Conservation (phyloP, 2,113 vertebrate genomes). For the Suricata suricatta region DNA sequence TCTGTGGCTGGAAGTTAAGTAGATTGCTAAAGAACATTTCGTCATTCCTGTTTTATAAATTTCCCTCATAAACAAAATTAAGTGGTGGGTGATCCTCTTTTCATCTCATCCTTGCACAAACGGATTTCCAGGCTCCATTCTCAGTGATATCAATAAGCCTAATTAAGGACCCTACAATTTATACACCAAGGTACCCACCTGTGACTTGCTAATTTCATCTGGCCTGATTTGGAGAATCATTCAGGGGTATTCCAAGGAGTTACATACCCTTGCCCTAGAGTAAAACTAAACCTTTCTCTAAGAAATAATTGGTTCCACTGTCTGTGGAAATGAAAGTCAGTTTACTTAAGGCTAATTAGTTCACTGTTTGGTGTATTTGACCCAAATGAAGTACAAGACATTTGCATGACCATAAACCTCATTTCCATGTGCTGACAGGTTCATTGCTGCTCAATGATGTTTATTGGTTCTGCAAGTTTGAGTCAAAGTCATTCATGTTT, state of each 20-base stretch:
- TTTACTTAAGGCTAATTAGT: constrained; percentile 58
- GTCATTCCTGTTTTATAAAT: neutral
- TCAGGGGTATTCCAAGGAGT: constrained; percentile 22
- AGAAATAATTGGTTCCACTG: constrained; percentile 54
- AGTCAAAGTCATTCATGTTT: constrained; percentile 59
- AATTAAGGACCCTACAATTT: constrained; percentile 41
- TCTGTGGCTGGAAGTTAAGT: neutral
- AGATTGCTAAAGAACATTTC: neutral
- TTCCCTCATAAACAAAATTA: neutral
- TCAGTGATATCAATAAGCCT: constrained; percentile 31
- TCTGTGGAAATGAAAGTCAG: constrained; percentile 20
- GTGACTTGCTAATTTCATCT: constrained; percentile 26
- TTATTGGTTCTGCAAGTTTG: constrained; percentile 54
- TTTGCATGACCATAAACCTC: constrained; percentile 47
- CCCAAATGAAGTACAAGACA: constrained; percentile 7
- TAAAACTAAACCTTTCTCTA: constrained; percentile 45
- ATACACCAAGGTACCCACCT: constrained; percentile 50
- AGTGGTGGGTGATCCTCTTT: neutral
- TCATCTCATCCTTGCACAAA: neutral
- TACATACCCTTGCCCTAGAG: neutral
- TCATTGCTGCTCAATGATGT: constrained; percentile 32
- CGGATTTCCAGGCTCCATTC: neutral
- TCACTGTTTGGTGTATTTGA: constrained; percentile 50
- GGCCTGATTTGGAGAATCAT: constrained; percentile 43
- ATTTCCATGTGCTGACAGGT: constrained; percentile 62